Base-by-base conservation (phyloP, 2,888 invertebrate genomes). In the Acanthacorydalis orientalis region DNA sequence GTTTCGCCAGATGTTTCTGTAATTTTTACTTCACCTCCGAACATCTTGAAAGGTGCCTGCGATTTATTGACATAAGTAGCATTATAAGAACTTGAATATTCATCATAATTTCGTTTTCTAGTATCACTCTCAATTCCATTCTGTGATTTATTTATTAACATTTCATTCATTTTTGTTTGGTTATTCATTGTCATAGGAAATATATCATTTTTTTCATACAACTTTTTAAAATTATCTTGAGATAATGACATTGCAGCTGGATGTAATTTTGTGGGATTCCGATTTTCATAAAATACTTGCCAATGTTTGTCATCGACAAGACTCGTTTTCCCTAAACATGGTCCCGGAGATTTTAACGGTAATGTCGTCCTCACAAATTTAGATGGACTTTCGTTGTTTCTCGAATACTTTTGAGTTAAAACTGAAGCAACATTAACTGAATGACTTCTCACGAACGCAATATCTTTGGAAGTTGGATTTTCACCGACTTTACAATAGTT, bases 331-430 rank as follows among this genome's bases (percentile, higher is more conserved):
- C 88, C 88, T 23, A 88, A 68, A 51, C 86, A 68, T 0, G 88
- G 88, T 0, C 88, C 88, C 0, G 88, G 88, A 4, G 87, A 87
- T 40, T 84, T 84, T 43, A 85, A 64, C 1, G 85, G 83, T 40
- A 66, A 67, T 16, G 61, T 56, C 4, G 61, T 55, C 47, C 60
- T 61, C 50, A 62, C 63, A 49, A 64, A 56, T 61, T 60, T 47
- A 46, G 64, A 62, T 7, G 65, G 65, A 46, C 65, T 64, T 44
- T 58, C 61, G 49, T 66, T 65, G 51, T 67, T 66, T 4, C 65
- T 64, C 51, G 66, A 65, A 50, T 65, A 65, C 48, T 67, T 66
- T 48, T 67, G 65, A 3, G 65, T 66, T 44, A 67, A 53, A 41
- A 67, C 66, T 1, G 66, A 66, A 4, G 67, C 67, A 0, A 67